A percentile compares a stretch with the other conserved stretches of the same genome.
These are phyloP conservation scores for Eilema sororculum DNA, from an alignment of 2,888 invertebrate genomes.

Conservation along the genomic window DNA sequence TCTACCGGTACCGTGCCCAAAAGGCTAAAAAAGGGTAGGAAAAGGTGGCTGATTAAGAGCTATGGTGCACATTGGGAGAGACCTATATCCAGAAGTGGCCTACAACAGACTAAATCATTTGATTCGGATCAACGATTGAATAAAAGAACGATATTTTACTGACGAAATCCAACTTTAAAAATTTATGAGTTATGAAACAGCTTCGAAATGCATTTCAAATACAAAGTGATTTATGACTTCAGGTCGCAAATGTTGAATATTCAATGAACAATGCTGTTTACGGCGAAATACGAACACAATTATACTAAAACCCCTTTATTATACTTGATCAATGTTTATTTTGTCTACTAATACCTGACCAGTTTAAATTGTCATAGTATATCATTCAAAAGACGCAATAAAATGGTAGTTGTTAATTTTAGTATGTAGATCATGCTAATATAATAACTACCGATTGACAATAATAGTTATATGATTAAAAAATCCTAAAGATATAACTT, in stretches of 20 bases:
- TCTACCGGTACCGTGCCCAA: too few relatives aligned
- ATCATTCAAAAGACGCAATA: background rate
- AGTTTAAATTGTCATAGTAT: background rate
- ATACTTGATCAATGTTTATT: constrained; percentile 1
- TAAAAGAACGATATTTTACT: background rate
- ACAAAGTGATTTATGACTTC: constrained; percentile 32
- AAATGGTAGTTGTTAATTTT: background rate
- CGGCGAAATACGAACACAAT: constrained; percentile 35
- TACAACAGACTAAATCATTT: too few relatives aligned
- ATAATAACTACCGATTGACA: background rate
- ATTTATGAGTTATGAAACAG: background rate
- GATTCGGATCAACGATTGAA: too few relatives aligned
- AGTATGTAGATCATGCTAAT: background rate
- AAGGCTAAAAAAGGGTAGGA: too few relatives aligned
- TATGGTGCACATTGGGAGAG: too few relatives aligned
- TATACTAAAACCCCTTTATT: constrained; percentile 23
- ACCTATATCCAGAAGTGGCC: too few relatives aligned
- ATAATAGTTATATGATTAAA: background rate
- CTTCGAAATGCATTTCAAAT: constrained; percentile 34
- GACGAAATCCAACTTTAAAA: background rate
- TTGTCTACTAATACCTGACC: background rate
- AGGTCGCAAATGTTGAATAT: constrained; percentile 34
- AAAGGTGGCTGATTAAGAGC: too few relatives aligned
- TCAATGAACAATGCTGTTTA: constrained; percentile 37
- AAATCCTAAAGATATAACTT: background rate